Base-by-base conservation (phyloP, 2,113 vertebrate species). In the Ancistrus triradiatus region DNA sequence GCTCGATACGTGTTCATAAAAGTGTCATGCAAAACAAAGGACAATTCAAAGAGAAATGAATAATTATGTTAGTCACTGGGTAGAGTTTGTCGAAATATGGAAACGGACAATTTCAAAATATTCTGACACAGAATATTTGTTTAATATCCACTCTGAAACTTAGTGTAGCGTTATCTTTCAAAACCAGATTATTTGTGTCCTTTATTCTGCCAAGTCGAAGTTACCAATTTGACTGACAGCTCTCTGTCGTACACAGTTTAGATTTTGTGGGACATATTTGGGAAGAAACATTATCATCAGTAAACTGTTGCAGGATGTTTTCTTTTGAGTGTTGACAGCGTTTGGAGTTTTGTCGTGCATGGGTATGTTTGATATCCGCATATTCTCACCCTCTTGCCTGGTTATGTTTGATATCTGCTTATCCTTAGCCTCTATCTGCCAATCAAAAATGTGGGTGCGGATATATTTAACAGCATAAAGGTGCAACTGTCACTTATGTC, bases 401-500 rank as follows among this genome's bases (percentile, higher is more conserved):
- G n/a, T n/a, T n/a, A n/a, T n/a, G n/a, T n/a, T n/a, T n/a, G n/a
- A n/a, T n/a, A n/a, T n/a, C n/a, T n/a, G n/a, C n/a, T n/a, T n/a
- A n/a, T n/a, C n/a, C n/a, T n/a, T n/a, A n/a, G n/a, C 14, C 28
- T 49, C 28, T 52, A 55, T 74, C 22, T 68, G 53, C 58, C 55
- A 63, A 22, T 51, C 42, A 42, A 9, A 17, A 21, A 68, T 48
- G 18, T 59, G 19, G 35, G 27, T 52, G 38, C 33, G 17, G 58
- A 44, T 66, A 66, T 74, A 75, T 73, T 38, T 63, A 77, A 42
- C 48, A 21, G 49, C 47, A 38, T 13, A 43, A 66, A 38, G 47
- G 18, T 51, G 22, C 38, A 31, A 37, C 42, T 58, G 43, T 50
- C 47, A 33, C 33, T 31, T 37, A 33, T 58, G 59, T 52, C 53